Evolutionary conservation across 1,140 invertebrate species (phyloP).

Genomic region (Riptortus pedestris): DNA sequence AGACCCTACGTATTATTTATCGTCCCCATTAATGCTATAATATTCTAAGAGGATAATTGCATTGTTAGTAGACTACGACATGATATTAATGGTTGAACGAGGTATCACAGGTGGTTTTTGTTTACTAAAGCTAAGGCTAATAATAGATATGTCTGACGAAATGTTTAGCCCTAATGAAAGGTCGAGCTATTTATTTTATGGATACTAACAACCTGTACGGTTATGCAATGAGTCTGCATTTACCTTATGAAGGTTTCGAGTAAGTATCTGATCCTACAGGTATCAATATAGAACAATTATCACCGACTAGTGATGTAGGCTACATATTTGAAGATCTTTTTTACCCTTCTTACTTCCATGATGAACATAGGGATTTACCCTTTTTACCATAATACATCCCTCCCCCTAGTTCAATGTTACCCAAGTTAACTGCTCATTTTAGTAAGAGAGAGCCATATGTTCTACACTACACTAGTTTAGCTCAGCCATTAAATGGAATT

Average conservation of each 20-base stretch:
- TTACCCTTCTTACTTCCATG: too few relatives aligned
- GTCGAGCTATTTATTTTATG: constrained; percentile 37
- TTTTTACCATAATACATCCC: too few relatives aligned
- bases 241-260: constrained; percentile 10
- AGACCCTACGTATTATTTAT: constrained; percentile 35
- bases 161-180: constrained; percentile 36
- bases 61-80: constrained; percentile 39
- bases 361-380: too few relatives aligned
- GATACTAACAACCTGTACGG: too few relatives aligned
- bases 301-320: too few relatives aligned
- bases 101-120: constrained; percentile 32
- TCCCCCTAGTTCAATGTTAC: too few relatives aligned
- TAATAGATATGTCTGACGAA: constrained; percentile 39
- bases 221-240: too few relatives aligned
- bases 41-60: constrained; percentile 38
- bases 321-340: too few relatives aligned
- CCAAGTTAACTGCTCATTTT: too few relatives aligned
- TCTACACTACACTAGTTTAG: too few relatives aligned
- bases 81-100: constrained; percentile 37
- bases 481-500: too few relatives aligned
- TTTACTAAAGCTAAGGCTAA: constrained; percentile 39
- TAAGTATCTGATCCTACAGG: neutral
- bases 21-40: constrained; percentile 37
- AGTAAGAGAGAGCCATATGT: too few relatives aligned
- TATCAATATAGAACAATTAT: neutral